phyloP scores from a whole-genome alignment of 2,113 vertebrate species.

The Caretta caretta region DNA sequence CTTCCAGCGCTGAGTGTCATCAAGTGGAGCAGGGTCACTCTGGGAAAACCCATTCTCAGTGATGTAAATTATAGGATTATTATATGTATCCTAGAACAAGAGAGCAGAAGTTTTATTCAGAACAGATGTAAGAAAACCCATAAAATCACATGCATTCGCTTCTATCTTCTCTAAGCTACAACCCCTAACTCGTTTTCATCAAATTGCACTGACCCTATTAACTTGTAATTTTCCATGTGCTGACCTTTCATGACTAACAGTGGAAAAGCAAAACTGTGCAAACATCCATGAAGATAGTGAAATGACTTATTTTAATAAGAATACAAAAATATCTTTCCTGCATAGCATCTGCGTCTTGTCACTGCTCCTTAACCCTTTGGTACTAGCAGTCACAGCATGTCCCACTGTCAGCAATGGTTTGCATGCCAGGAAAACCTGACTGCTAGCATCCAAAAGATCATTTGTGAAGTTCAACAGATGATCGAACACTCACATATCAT shows the following conservation, averaged over 20 bases:
- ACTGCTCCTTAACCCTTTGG: constrained; percentile 77
- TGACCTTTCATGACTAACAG: constrained; percentile 85
- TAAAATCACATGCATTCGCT: constrained; percentile 82
- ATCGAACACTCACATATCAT: not conserved
- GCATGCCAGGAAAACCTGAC: constrained; percentile 21
- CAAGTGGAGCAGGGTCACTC: constrained; percentile 79
- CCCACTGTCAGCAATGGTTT: constrained; percentile 8
- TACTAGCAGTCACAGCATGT: constrained; percentile 12
- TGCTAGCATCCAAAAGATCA: constrained; percentile 42
- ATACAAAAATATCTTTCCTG: constrained; percentile 80
- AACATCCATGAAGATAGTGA: constrained; percentile 84
- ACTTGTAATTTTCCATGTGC: constrained; percentile 81
- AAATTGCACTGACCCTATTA: constrained; percentile 85
- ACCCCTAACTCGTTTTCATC: constrained; percentile 83
- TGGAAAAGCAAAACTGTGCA: constrained; percentile 83
- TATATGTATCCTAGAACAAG: constrained; percentile 85
- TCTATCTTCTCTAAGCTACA: constrained; percentile 78
- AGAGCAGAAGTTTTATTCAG: constrained; percentile 79
- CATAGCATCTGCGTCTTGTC: constrained; percentile 79
- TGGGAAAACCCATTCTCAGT: constrained; percentile 90
- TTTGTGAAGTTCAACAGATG: constrained; percentile 42
- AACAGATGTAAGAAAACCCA: constrained; percentile 78
- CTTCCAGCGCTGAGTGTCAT: constrained; percentile 79
- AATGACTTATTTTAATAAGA: constrained; percentile 84
- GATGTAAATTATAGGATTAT: constrained; percentile 89